Conservation (phyloP, 2,113 vertebrate species). For the Columba livia region DNA sequence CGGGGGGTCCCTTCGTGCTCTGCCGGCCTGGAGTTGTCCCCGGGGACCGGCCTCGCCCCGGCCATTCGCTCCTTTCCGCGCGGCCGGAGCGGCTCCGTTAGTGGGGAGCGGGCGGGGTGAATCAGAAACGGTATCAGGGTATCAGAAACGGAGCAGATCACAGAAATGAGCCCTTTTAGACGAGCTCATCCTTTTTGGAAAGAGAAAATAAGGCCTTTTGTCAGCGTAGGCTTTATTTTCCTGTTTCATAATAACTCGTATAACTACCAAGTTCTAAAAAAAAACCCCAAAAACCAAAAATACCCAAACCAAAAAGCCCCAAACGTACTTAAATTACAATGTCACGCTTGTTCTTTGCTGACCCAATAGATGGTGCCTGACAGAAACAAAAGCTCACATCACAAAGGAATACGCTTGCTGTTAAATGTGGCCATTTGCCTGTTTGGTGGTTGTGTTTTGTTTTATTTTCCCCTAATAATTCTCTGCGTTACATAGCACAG, state of each 20-base stretch:
- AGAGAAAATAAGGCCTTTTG: not conserved
- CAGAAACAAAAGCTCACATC: not conserved
- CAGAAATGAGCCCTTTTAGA: not conserved
- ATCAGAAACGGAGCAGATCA: no score
- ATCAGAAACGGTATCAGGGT: no score
- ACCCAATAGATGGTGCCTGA: no score
- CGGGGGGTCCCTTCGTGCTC: not conserved
- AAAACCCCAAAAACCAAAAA: not conserved
- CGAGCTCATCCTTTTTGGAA: not conserved
- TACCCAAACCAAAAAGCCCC: no score
- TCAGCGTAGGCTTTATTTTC: no score
- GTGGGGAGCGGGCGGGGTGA: no score
- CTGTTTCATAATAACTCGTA: not conserved
- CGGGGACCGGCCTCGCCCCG: no score
- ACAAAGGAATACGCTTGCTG: not conserved
- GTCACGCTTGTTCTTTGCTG: not conserved
- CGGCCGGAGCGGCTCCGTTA: not conserved
- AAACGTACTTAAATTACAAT: fast-evolving
- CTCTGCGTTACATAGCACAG: no score
- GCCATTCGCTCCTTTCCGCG: fast-evolving
- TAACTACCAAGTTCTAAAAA: no score
- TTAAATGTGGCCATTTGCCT: fast-evolving
- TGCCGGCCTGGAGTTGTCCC: no score
- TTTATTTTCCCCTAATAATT: no score
- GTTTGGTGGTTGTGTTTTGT: no score